Base-by-base conservation (phyloP, 2,888 invertebrate species). In the Leptogaster cylindrica region DNA sequence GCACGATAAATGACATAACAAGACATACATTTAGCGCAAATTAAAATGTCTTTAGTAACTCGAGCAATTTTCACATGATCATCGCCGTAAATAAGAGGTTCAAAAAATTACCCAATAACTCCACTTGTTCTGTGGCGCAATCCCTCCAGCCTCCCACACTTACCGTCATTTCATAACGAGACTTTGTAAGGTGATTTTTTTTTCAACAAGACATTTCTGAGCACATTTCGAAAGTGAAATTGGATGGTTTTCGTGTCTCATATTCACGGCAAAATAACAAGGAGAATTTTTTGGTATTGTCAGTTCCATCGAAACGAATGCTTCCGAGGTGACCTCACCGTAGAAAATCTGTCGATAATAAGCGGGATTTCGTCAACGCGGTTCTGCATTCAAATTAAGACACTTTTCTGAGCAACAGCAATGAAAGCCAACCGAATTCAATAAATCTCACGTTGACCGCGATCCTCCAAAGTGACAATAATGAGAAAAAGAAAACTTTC, bases 191-290 rank as follows among this genome's bases (percentile, higher is more conserved):
- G 8, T 10, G 16, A 6, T 8, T 31, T 36, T 23, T 18, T 23
- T 36, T 55, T 36, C 20, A 33, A 36, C 55, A 20, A 31, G 55
- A 16, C 33, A 0, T 10, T n/a, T 28, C 16, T 20, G 39, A 10
- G 2, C 10, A 5, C 18, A 36, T 55, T 55, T 55, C 55, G 55
- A 55, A 55, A 55, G 55, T 55, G 55, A 55, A 55, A 55, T 36
- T 36, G 39, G 23, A n/a, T n/a, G n/a, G 20, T 25, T 23, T 39
- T 55, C 55, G 36, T 55, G 36, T 55, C 39, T 55, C 55, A 55
- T 39, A 55, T 55, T 55, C 36, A 55, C 20, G 55, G 14, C 36
- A 33, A 33, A 7, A 20, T 12, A 55, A 55, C 55, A 55, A 55
- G 33, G 23, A 20, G 39, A 39, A 23, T 36, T 36, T 36, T 14